Base-by-base conservation (phyloP, 2,888 invertebrate genomes). In the Drosophila yooni region DNA sequence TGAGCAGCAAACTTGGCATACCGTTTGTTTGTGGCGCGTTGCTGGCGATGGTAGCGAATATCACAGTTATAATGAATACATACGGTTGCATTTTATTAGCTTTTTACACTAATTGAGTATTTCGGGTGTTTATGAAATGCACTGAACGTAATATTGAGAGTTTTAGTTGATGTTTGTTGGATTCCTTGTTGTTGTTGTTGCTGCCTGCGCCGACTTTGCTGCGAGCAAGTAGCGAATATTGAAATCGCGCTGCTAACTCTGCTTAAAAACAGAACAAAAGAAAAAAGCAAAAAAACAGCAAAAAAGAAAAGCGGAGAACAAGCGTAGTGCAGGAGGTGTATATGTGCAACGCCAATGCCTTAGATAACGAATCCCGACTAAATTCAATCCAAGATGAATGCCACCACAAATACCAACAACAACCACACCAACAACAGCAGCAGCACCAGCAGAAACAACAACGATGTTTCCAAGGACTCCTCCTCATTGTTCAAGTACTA, bases 401-500 rank as follows among this genome's bases (percentile, higher is more conserved):
- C 34, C 38, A 65, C 21, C 13, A 27, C 62, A 27, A 56, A 54
- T 38, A 54, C 54, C 36, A 54, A 56, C 38, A 21, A 21, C 21
- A 21, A 21, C 21, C 21, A 21, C 21, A 38, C 38, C 18, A 50
- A 27, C 38, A 54, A 38, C 51, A 60, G 15, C 51, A 54, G 25
- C 27, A 53, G 63, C 40, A 66, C 21, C 46, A 60, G 15, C 51
- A 54, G 25, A 21, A 53, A 61, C 40, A 66, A 13, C 46, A 46
- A 29, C 53, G 63, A 72, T 29, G 53, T 54, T 27, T 36, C 68
- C 34, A 70, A 77, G 71, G 71, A 71, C 48, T 43, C 27, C 54
- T 46, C 67, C 54, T 46, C 64, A 61, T 67, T 75, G 70, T 89
- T 91, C 58, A 81, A 81, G 70, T 85, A 74, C 64, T 92, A 91